These are phyloP conservation scores for Lymantria dispar DNA, from an alignment of 2,888 invertebrate genomes.

Conservation along the genomic window DNA sequence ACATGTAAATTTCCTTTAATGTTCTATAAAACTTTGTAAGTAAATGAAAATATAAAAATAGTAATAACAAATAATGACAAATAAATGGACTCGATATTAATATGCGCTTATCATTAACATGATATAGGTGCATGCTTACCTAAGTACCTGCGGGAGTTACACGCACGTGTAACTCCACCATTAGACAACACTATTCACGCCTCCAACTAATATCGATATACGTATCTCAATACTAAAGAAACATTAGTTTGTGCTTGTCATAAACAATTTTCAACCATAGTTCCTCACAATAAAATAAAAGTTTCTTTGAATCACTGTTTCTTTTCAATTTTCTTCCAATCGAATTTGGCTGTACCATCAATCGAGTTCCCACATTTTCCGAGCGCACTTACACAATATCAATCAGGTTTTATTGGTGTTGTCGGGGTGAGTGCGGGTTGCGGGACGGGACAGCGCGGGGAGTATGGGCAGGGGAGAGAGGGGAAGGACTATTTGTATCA, in stretches of 20 bases:
- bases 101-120: no score
- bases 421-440: conserved; percentile 59
- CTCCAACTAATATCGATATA: conserved; percentile 69
- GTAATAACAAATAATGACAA: no score
- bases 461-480: conserved; percentile 44
- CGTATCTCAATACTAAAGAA: conserved; percentile 44
- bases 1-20: no score
- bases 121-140: no score
- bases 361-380: conserved; percentile 83
- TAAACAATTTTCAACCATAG: conserved; percentile 42
- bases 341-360: conserved; percentile 81
- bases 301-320: conserved; percentile 43
- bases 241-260: conserved; percentile 27
- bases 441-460: conserved; percentile 42
- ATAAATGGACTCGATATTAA: no score
- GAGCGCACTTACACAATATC: conserved; percentile 82
- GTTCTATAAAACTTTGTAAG: no score
- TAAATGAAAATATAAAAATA: no score
- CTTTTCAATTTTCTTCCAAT: conserved; percentile 81
- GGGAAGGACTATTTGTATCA: conserved; percentile 78
- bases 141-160: no score
- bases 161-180: conserved; percentile 51
- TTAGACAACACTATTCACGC: conserved; percentile 76
- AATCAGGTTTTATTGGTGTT: conserved; percentile 83
- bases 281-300: conserved; percentile 37